phyloP scores from a whole-genome alignment of 2,888 invertebrate species.

The Cheilosia variabilis region DNA sequence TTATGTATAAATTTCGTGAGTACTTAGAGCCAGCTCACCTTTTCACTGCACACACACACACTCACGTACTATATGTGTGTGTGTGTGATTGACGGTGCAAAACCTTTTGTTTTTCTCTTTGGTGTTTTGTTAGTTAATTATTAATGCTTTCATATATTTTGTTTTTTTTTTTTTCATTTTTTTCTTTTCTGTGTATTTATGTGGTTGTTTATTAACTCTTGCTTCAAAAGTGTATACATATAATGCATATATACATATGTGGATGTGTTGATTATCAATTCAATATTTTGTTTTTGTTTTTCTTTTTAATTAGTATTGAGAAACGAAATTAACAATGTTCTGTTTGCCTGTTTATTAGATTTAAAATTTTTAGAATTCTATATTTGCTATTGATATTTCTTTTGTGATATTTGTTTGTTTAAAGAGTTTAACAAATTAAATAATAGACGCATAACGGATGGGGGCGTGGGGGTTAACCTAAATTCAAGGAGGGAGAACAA shows the following conservation, averaged over 20 bases:
- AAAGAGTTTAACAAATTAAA: constrained; percentile 7
- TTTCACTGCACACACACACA: not conserved
- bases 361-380: constrained; percentile 28
- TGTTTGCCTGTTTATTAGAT: constrained; percentile 40
- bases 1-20: not conserved
- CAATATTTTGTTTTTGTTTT: constrained; percentile 20
- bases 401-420: constrained; percentile 27
- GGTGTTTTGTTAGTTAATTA: constrained; percentile 30
- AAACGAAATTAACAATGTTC: constrained; percentile 40
- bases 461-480: constrained; percentile 1
- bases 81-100: not conserved
- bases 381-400: constrained; percentile 61
- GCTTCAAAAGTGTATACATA: constrained; percentile 48
- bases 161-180: not conserved
- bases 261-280: constrained; percentile 48
- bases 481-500: not conserved
- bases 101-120: constrained; percentile 2
- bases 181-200: constrained; percentile 23
- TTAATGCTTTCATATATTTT: constrained; percentile 2
- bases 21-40: constrained; percentile 32
- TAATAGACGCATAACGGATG: constrained; percentile 15
- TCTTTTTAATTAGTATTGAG: constrained; percentile 21
- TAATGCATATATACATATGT: constrained; percentile 46
- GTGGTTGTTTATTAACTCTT: constrained; percentile 36
- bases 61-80: not conserved